phyloP scores from a whole-genome alignment of 2,113 vertebrate species.

The Syrmaticus mikado region DNA sequence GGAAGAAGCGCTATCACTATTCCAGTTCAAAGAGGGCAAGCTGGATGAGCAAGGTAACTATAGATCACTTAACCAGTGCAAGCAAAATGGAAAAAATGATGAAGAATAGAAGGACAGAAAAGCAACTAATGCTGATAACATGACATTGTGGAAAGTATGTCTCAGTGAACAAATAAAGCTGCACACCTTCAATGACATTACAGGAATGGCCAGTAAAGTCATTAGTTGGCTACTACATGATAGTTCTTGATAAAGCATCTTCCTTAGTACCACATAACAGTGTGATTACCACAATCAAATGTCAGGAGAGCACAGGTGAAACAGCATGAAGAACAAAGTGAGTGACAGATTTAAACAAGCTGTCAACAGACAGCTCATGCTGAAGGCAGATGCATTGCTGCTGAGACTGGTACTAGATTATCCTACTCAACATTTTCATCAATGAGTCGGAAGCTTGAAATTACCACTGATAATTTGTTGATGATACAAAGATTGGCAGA shows the following conservation, averaged over 20 bases:
- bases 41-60: constrained; percentile 56
- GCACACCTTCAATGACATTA: neutral
- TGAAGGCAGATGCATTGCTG: neutral
- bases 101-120: neutral
- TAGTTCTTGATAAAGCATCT: neutral
- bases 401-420: neutral
- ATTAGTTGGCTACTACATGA: neutral
- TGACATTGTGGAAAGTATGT: constrained; percentile 22
- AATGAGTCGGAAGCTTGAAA: neutral
- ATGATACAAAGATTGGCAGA: constrained; percentile 51
- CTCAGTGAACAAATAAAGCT: constrained; percentile 26
- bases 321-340: constrained; percentile 3
- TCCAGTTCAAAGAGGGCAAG: constrained; percentile 52
- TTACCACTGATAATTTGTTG: constrained; percentile 29
- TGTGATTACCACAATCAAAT: constrained; percentile 26
- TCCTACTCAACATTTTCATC: constrained; percentile 8
- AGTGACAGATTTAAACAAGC: constrained; percentile 48
- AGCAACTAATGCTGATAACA: neutral
- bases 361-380: constrained; percentile 17
- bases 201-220: neutral
- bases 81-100: constrained; percentile 61
- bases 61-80: constrained; percentile 8
- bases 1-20: neutral
- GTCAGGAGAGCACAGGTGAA: constrained; percentile 16
- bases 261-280: neutral